These are phyloP conservation scores for Chrysocyon brachyurus DNA, from an alignment of 2,797 vertebrate genomes.

Conservation along the genomic window DNA sequence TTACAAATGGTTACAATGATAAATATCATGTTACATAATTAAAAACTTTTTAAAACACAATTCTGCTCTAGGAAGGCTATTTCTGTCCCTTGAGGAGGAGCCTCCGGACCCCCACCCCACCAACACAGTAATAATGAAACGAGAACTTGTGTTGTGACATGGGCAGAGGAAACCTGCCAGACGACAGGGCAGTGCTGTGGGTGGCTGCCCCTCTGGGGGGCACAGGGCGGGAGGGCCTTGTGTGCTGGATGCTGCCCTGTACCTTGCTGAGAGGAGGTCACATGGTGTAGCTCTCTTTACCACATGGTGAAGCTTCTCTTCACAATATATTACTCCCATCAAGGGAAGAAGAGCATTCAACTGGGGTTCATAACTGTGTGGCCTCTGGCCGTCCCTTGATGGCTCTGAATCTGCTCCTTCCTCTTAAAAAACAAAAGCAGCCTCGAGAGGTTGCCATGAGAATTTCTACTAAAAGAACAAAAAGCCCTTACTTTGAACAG, in stretches of 20 bases:
- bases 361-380: neutral
- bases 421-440: neutral
- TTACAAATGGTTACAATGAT: neutral
- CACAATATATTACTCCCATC: neutral
- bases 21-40: neutral
- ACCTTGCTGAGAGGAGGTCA: neutral
- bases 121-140: neutral
- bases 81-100: neutral
- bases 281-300: too few species aligned
- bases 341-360: neutral
- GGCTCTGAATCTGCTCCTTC: neutral
- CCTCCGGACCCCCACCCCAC: too few species aligned
- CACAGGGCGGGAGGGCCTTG: rapidly evolving
- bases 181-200: rapidly evolving
- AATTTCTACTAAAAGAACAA: rapidly evolving
- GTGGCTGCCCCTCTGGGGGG: neutral
- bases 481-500: rapidly evolving
- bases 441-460: rapidly evolving
- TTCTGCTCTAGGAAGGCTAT: neutral
- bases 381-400: neutral
- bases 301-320: too few species aligned
- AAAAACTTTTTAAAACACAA: neutral
- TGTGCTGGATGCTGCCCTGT: neutral
- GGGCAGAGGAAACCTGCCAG: neutral
- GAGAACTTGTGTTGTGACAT: neutral